Conservation (phyloP, 2,888 invertebrate species). For the Noctuana brunneofusca region DNA sequence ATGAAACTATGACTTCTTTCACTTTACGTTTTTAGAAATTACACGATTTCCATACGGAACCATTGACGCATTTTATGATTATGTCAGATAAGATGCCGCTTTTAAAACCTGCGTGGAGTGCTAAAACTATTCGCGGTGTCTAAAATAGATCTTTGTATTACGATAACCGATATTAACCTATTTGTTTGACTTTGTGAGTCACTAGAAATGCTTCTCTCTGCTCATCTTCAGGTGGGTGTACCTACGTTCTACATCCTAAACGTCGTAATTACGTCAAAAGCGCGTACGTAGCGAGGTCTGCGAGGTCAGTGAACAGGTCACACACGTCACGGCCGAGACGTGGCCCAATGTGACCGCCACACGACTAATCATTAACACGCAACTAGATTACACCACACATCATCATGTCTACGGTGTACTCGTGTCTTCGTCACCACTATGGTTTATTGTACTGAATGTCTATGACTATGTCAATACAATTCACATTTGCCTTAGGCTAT, state of each 20-base stretch:
- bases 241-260: constrained; percentile 32
- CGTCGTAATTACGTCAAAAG: constrained; percentile 53
- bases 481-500: too few species aligned
- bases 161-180: constrained; percentile 25
- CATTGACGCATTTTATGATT: constrained; percentile 11
- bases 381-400: neutral
- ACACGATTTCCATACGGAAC: constrained; percentile 2
- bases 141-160: constrained; percentile 25
- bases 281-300: constrained; percentile 49
- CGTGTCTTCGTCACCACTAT: constrained; percentile 9
- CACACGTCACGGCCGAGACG: constrained; percentile 48
- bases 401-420: constrained; percentile 16
- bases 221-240: constrained; percentile 13
- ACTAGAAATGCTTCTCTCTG: constrained; percentile 23
- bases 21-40: neutral
- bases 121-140: constrained; percentile 15
- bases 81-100: constrained; percentile 18
- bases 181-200: constrained; percentile 23
- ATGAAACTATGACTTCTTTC: neutral
- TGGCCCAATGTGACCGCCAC: constrained; percentile 45
- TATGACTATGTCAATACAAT: neutral
- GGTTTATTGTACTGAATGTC: neutral
- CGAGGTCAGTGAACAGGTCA: constrained; percentile 60
- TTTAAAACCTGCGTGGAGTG: neutral
- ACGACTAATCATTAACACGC: constrained; percentile 36